Conservation (phyloP, 2,888 invertebrate species). For the Nysson spinosus region DNA sequence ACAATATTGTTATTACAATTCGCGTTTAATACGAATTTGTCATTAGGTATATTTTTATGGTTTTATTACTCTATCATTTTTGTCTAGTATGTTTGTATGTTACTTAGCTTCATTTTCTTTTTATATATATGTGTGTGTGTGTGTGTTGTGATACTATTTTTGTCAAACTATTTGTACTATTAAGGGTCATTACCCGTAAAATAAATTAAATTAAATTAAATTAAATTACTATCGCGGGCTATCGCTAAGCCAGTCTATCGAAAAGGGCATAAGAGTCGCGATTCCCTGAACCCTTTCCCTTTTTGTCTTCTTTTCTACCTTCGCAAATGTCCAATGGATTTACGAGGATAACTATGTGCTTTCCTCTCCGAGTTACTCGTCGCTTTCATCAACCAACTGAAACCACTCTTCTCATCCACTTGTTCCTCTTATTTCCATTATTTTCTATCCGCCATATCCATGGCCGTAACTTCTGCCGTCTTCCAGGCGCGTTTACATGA, state of each 20-base stretch:
- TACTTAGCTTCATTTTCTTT: too few relatives aligned
- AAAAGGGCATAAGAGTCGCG: constrained; percentile 27
- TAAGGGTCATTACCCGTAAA: too few relatives aligned
- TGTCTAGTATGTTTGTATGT: too few relatives aligned
- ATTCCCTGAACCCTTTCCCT: constrained; percentile 13
- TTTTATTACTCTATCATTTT: too few relatives aligned
- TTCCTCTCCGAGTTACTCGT: constrained; percentile 37
- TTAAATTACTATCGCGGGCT: too few relatives aligned
- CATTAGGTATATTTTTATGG: too few relatives aligned
- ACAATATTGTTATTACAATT: too few relatives aligned
- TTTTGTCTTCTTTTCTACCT: neutral
- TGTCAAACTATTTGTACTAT: too few relatives aligned
- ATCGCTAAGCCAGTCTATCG: constrained; percentile 61
- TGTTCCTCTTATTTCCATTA: constrained; percentile 33
- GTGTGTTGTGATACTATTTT: too few relatives aligned
- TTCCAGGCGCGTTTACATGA: constrained; percentile 29
- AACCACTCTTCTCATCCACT: neutral
- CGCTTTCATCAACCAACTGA: constrained; percentile 25
- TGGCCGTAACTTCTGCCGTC: constrained; percentile 6
- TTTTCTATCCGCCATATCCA: constrained; percentile 20
- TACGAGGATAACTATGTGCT: constrained; percentile 56
- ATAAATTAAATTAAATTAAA: too few relatives aligned
- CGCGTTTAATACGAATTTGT: too few relatives aligned
- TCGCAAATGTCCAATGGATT: constrained; percentile 44
- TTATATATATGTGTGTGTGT: too few relatives aligned